phyloP scores from a whole-genome alignment of 2,113 vertebrate genomes.

The Tenebrosternarchus preto region DNA sequence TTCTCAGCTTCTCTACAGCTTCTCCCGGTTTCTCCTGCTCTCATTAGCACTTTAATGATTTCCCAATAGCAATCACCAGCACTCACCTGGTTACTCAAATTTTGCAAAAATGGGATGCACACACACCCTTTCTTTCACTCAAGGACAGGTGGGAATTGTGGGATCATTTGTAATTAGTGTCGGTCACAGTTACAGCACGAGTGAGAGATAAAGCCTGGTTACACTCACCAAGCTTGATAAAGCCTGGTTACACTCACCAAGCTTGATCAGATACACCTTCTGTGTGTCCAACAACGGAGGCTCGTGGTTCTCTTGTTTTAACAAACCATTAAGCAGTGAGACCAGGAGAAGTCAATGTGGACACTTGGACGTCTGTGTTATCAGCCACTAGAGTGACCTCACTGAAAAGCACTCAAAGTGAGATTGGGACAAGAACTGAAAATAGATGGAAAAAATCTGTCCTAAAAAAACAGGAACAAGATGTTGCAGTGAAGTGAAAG shows the following conservation, averaged over 20 bases:
- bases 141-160: slow-evolving; percentile 43
- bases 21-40: slow-evolving; percentile 40
- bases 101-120: slow-evolving; percentile 55
- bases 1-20: slow-evolving; percentile 24
- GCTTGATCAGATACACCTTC: slow-evolving; percentile 47
- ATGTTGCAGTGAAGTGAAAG: background rate
- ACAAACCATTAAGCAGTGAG: slow-evolving; percentile 23
- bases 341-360: background rate
- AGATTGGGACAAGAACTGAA: too few relatives aligned
- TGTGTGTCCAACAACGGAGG: slow-evolving; percentile 19
- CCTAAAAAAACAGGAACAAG: background rate
- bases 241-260: slow-evolving; percentile 53
- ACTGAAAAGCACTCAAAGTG: background rate
- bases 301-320: slow-evolving; percentile 19
- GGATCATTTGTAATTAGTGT: slow-evolving; percentile 15
- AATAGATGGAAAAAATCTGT: too few relatives aligned
- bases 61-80: slow-evolving; percentile 60
- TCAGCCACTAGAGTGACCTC: background rate
- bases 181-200: slow-evolving; percentile 22
- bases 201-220: slow-evolving; percentile 43
- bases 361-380: background rate
- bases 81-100: slow-evolving; percentile 68
- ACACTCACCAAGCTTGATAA: slow-evolving; percentile 49
- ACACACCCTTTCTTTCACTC: slow-evolving; percentile 23
- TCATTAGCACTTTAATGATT: slow-evolving; percentile 61